phyloP scores from a whole-genome alignment of 2,888 invertebrate species.

The Sinodicranocentrus sp. region DNA sequence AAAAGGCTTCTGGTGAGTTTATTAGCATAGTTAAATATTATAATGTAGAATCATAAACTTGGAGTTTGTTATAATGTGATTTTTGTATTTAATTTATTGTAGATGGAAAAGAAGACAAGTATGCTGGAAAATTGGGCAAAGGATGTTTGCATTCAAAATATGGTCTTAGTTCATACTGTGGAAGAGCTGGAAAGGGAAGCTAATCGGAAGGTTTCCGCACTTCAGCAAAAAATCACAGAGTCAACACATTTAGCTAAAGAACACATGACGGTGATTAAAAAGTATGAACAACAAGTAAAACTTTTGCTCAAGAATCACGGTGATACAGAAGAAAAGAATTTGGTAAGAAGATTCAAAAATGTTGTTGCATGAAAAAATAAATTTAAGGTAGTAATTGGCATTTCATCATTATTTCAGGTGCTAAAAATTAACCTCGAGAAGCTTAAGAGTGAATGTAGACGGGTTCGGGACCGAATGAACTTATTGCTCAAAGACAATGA shows the following conservation, averaged over 20 bases:
- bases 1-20: constrained; percentile 50
- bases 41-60: no score
- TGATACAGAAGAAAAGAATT: constrained; percentile 62
- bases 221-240: constrained; percentile 81
- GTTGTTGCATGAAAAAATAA: constrained; percentile 1
- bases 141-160: constrained; percentile 81
- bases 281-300: constrained; percentile 75
- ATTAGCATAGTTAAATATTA: no score
- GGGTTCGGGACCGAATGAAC: constrained; percentile 69
- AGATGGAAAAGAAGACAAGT: constrained; percentile 72
- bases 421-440: constrained; percentile 73
- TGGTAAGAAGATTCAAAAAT: constrained; percentile 48
- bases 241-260: constrained; percentile 78
- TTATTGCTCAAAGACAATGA: constrained; percentile 74
- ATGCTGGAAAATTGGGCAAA: constrained; percentile 75
- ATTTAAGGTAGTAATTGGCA: not conserved
- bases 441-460: constrained; percentile 74
- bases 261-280: constrained; percentile 73
- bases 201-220: constrained; percentile 81
- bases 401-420: constrained; percentile 39
- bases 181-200: constrained; percentile 85
- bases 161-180: constrained; percentile 83
- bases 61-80: not conserved
- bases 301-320: constrained; percentile 66
- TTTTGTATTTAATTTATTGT: constrained; percentile 11